Percentiles rank a stretch among this genome's conserved stretches.
Evolutionary conservation across 2,797 vertebrate genomes (phyloP).

Genomic region (Pygocentrus nattereri): DNA sequence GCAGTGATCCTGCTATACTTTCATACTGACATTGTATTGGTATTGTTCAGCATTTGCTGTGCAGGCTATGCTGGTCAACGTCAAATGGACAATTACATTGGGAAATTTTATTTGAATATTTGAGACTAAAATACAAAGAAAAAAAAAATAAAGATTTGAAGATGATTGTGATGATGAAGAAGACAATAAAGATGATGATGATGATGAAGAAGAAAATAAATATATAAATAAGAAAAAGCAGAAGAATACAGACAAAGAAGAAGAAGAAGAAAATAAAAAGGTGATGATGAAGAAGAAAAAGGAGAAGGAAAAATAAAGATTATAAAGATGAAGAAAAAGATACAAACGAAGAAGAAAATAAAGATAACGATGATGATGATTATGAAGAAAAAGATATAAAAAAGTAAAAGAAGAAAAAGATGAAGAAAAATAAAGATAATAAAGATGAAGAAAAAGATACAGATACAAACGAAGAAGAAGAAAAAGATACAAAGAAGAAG

Average conservation of each 20-base stretch:
- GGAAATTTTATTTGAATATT: no score
- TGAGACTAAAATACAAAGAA: no score
- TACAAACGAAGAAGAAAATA: no score
- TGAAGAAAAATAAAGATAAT: no score
- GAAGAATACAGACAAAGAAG: background rate
- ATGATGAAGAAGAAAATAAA: no score
- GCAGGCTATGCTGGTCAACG: no score
- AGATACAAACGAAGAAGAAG: background rate
- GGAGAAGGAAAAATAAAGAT: background rate
- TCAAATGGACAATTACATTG: no score
- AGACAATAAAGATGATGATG: background rate
- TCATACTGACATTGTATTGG: background rate
- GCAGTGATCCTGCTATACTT: slow-evolving; percentile 2
- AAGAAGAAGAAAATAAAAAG: no score
- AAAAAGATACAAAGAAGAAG: background rate
- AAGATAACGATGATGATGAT: no score
- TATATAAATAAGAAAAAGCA: background rate
- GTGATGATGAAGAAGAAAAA: background rate
- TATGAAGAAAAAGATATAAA: background rate
- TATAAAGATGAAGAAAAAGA: background rate
- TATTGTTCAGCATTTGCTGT: background rate
- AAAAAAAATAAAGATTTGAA: background rate
- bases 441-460: background rate
- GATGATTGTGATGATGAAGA: background rate
- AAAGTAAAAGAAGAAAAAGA: no score